These are phyloP conservation scores for Eupithecia pulchellata DNA, from an alignment of 2,888 invertebrate species.

Conservation along the genomic window DNA sequence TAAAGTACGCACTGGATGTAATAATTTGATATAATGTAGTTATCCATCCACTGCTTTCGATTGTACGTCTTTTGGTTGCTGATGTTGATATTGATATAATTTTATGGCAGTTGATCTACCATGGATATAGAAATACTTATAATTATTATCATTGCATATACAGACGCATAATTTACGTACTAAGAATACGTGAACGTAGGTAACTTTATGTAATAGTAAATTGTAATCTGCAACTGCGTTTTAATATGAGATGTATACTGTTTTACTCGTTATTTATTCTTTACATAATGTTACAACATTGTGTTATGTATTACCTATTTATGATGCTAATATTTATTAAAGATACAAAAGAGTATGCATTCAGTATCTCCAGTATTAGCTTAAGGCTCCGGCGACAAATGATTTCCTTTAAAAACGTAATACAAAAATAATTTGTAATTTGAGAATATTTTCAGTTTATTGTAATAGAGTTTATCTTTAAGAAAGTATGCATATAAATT, in stretches of 20 bases:
- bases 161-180: not conserved
- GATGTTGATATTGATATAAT: not conserved
- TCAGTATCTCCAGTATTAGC: too few relatives aligned
- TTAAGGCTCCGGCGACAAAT: too few relatives aligned
- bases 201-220: not conserved
- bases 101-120: not conserved
- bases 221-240: not conserved
- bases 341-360: too few relatives aligned
- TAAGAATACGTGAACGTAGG: not conserved
- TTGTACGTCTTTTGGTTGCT: not conserved
- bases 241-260: not conserved
- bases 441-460: not conserved
- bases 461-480: not conserved
- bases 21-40: not conserved
- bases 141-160: not conserved
- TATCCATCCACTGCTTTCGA: not conserved
- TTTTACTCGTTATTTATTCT: not conserved
- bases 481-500: not conserved
- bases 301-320: conserved; percentile 4
- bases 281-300: conserved; percentile 4
- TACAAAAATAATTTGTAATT: too few relatives aligned
- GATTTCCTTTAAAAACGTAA: too few relatives aligned
- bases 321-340: not conserved
- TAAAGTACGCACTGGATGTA: too few relatives aligned
- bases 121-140: not conserved